Percentiles rank a stretch among this genome's conserved stretches.
Conservation (phyloP, 1,140 invertebrate species). For the Microplitis mediator region DNA sequence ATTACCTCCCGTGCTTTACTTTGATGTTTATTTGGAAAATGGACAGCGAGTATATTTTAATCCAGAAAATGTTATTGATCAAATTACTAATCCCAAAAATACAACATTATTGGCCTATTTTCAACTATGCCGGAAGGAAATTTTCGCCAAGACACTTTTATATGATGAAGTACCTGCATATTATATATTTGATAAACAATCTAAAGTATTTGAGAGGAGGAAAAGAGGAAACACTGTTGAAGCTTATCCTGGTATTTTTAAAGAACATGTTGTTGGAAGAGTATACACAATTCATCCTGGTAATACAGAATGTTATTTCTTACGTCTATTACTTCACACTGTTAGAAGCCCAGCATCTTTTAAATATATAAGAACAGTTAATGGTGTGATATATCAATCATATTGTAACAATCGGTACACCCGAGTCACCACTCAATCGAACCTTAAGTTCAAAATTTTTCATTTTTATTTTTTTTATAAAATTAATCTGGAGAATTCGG, state of each 20-base stretch:
- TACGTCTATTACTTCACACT: constrained; percentile 54
- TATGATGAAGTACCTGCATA: constrained; percentile 4
- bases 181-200: constrained; percentile 14
- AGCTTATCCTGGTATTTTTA: constrained; percentile 34
- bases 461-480: too few relatives aligned
- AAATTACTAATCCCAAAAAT: constrained; percentile 13
- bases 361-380: constrained; percentile 47
- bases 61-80: constrained; percentile 31
- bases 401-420: too few relatives aligned
- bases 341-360: constrained; percentile 54
- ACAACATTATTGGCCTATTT: constrained; percentile 52
- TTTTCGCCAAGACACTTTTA: constrained; percentile 45
- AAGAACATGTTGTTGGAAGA: constrained; percentile 43
- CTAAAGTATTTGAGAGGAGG: constrained; percentile 27
- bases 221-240: constrained; percentile 38
- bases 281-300: constrained; percentile 55
- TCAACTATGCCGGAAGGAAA: constrained; percentile 43
- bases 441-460: too few relatives aligned
- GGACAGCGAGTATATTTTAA: constrained; percentile 51
- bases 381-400: constrained; percentile 43
- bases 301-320: constrained; percentile 52
- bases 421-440: too few relatives aligned
- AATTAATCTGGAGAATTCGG: too few relatives aligned
- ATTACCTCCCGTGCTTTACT: constrained; percentile 53
- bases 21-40: constrained; percentile 55